Evolutionary conservation across 2,888 invertebrate species (phyloP).

Genomic region (Plebejus melissa): DNA sequence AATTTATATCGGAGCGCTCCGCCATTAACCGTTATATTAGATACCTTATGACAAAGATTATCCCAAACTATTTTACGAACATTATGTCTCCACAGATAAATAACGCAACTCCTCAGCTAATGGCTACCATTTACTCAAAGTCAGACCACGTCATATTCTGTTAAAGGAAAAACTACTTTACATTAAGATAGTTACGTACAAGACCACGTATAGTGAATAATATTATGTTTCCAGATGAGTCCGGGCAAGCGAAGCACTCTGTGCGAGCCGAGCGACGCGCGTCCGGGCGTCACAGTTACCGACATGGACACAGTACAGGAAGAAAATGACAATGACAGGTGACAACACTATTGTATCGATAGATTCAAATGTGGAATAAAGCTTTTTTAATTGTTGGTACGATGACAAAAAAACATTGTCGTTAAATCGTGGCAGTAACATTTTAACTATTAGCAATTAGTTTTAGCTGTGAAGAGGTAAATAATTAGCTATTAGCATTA

Average conservation of each 20-base stretch:
- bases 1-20: neutral
- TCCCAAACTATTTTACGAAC: neutral
- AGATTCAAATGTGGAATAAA: slow-evolving; percentile 22
- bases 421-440: neutral
- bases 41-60: slow-evolving; percentile 8
- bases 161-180: neutral
- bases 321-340: slow-evolving; percentile 74
- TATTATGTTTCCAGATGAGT: slow-evolving; percentile 55
- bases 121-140: neutral
- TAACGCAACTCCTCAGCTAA: neutral
- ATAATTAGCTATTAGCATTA: neutral
- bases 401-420: neutral
- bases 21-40: neutral
- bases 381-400: neutral
- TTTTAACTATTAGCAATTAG: neutral
- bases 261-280: slow-evolving; percentile 56
- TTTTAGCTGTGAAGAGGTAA: too few relatives aligned
- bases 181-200: slow-evolving; percentile 9
- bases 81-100: neutral
- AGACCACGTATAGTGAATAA: slow-evolving; percentile 32
- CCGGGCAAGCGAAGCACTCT: slow-evolving; percentile 56
- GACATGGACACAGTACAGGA: slow-evolving; percentile 76
- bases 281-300: slow-evolving; percentile 63
- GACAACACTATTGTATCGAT: slow-evolving; percentile 30
- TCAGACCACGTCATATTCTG: neutral